Evolutionary conservation across 2,113 vertebrate genomes (phyloP), one percentile per base, ranked within the genome.

Genomic region (Hypomesus transpacificus): DNA sequence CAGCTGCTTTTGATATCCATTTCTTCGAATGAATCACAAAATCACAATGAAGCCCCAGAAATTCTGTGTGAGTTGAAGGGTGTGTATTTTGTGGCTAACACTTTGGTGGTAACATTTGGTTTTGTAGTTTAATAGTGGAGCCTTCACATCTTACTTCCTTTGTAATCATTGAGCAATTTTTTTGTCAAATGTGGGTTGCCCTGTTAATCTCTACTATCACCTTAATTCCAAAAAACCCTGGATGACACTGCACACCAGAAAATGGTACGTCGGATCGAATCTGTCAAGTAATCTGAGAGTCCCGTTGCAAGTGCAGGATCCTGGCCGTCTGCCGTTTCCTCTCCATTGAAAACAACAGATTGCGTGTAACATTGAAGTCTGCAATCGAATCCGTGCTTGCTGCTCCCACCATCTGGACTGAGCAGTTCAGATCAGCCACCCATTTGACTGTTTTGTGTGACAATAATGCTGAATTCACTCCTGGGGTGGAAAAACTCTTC

Each of bases 371-470:
- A 78, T 69, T 67, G 76, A 76, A 66, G 61, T 70, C 22, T 31
- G 56, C 50, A 56, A 76, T 74, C 68, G 53, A 56, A 61, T 31
- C 73, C 54, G 68, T 66, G 52, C 65, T 76, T 9, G 53, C 62
- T 31, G 75, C 60, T 78, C 66, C 68, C 71, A 82, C 83, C 86
- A 86, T 83, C 82, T 88, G 86, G 80, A 69, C 62, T 26, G 21
- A 22, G 2, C 69, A 75, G 73, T 79, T 79, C 59, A 75, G 70
- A 84, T 52, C 73, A 75, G 52, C 64, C 70, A 71, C 72, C 31
- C 51, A 64, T 66, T 67, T 63, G 46, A 70, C 31, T 71, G 66
- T 60, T 50, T 62, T 34, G 31, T 70, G 50, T 26, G 51, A 57
- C 4, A 52, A 18, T 39, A 21, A 31, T 20, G 17, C 39, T 73